Base-by-base conservation (phyloP, 2,797 vertebrate species). In the Oreochromis grahami region DNA sequence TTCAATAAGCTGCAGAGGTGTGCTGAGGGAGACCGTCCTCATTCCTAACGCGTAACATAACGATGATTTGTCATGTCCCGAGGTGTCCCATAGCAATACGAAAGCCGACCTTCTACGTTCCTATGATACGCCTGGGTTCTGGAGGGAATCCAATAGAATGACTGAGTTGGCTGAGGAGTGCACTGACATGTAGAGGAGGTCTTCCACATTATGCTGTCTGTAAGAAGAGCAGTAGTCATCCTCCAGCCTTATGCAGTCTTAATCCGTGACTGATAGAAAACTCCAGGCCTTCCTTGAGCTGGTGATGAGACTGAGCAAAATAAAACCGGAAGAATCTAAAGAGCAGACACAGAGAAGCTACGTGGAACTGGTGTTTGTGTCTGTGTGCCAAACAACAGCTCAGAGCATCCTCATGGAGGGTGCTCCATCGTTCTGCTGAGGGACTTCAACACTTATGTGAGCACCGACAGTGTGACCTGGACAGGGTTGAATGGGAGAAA, bases 201-300 rank as follows among this genome's bases (percentile, higher is more conserved):
- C 51, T 24, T 53, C 51, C 51, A 53, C 51, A 7, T 53, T 24
- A 53, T 53, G 21, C 21, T 24, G 51, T 13, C 6, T 26, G 52
- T 55, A 55, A 55, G 52, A 26, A 8, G 52, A 2, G 52, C 21
- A 0, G 52, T 55, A 55, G 21, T 26, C 24, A 26, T 26, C 52
- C 12, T 26, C 52, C 52, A 26, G 21, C 52, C 7, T 26, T 26
- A 55, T 26, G 52, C 1, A 26, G 52, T 53, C 52, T 53, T 53
- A 24, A 7, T 53, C 12, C 11, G 0, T 1, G 12, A 53, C 52
- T 5, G 52, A 55, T 26, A 4, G 24, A 1, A 55, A 55, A 55
- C 52, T 55, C 52, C 52, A 55, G 52, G 12, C 24, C 4, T 26
- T 55, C 52, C 52, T 55, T 5, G 52, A 55, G 52, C 12, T 5